Evolutionary conservation across 2,888 invertebrate species (phyloP).

Genomic region (Caenorhabditis japonica): DNA sequence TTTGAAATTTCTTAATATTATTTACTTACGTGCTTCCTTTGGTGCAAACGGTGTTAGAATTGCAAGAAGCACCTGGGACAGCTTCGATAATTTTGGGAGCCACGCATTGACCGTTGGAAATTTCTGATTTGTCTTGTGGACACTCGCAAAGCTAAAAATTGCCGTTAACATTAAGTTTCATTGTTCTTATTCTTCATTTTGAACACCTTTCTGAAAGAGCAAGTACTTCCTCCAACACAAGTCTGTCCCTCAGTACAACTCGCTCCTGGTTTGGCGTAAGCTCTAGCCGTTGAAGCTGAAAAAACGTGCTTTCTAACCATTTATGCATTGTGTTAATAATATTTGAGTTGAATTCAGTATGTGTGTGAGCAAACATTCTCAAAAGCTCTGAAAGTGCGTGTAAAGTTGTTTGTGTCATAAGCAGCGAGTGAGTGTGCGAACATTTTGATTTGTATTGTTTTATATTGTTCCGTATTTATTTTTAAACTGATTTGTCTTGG

Average conservation of each 20-base stretch:
- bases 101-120: constrained; percentile 67
- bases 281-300: constrained; percentile 47
- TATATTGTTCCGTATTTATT: constrained; percentile 1
- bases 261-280: constrained; percentile 69
- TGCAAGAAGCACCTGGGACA: constrained; percentile 63
- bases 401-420: constrained; percentile 21
- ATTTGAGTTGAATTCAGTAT: not conserved
- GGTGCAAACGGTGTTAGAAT: constrained; percentile 56
- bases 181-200: no score
- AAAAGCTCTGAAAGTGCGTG: constrained; percentile 26
- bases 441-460: not conserved
- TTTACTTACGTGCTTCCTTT: constrained; percentile 57
- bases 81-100: constrained; percentile 45
- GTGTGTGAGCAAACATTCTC: constrained; percentile 35
- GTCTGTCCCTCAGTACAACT: constrained; percentile 61
- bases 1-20: not conserved
- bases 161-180: not conserved
- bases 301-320: not conserved
- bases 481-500: no score
- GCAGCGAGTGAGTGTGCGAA: constrained; percentile 19
- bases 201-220: constrained; percentile 53
- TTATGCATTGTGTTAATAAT: not conserved
- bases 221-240: constrained; percentile 68
- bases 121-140: constrained; percentile 66
- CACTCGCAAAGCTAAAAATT: constrained; percentile 72